Base-by-base conservation (phyloP, 2,888 invertebrate genomes). In the Buathra laborator region DNA sequence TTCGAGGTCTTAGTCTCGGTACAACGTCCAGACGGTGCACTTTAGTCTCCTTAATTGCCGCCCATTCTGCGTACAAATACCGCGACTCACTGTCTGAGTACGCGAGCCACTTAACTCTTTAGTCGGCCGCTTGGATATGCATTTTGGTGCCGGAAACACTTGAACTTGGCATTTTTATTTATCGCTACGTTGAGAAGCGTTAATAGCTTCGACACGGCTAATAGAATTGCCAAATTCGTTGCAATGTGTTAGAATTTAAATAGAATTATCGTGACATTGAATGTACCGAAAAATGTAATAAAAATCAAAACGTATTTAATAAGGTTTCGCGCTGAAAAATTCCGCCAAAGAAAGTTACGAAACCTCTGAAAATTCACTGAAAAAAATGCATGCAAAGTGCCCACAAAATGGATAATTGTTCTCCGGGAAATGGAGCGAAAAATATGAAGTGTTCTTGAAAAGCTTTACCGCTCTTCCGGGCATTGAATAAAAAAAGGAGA, bases 31-130 rank as follows among this genome's bases (percentile, higher is more conserved):
- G 75, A 75, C 75, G 37, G 75, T 51, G 75, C 67, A 74, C 67
- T 89, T 86, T 87, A 86, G 88, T 88, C 88, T 87, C 72, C 84
- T 89, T 90, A 90, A 90, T 90, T 90, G 89, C 88, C 80, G 82
- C 86, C 87, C 87, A 89, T 90, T 90, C 87, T 87, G 83, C 75
- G 75, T 66, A 75, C 74, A 75, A 75, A 75, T 75, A 64, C 64
- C 64, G 9, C 75, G 62, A 48, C 46, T 29, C 56, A 9, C 74
- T 62, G 64, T 66, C 75, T 51, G 64, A 64, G 75, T 64, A 75
- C 51, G 48, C 37, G 14, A 64, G 64, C 51, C 75, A 75, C 75
- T 75, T 75, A 37, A 19, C 51, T 64, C 24, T n/a, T 32, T 32
- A 14, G 62, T 16, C 46, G n/a, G 14, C n/a, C n/a, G 62, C 64